Percentiles rank a stretch among this genome's conserved stretches.
These are phyloP conservation scores for Galaxias olidus DNA, from an alignment of 2,797 vertebrate species.

Conservation along the genomic window DNA sequence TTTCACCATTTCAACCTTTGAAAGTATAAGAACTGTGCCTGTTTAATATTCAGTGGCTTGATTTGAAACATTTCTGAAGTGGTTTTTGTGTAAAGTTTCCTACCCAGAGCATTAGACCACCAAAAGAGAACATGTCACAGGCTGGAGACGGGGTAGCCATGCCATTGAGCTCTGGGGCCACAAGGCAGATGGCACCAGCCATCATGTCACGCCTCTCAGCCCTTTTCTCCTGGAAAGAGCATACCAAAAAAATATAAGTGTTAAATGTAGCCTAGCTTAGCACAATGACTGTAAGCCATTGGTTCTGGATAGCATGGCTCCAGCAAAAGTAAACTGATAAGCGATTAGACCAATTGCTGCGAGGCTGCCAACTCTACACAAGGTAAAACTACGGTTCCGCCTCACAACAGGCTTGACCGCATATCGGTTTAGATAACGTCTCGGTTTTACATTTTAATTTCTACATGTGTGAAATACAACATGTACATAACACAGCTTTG, in stretches of 20 bases:
- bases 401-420: too few species aligned
- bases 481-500: too few species aligned
- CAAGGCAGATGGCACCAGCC: slow-evolving; percentile 66
- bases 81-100: background rate
- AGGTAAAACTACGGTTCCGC: too few species aligned
- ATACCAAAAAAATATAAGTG: background rate
- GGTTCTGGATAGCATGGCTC: too few species aligned
- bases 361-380: too few species aligned
- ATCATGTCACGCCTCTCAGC: slow-evolving; percentile 57
- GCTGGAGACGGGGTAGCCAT: slow-evolving; percentile 59
- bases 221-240: slow-evolving; percentile 64
- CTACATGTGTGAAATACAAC: too few species aligned
- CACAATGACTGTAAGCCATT: too few species aligned
- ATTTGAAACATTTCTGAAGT: background rate
- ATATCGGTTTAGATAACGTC: too few species aligned
- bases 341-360: too few species aligned
- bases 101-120: slow-evolving; percentile 77
- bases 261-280: too few species aligned
- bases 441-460: too few species aligned
- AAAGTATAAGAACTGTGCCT: background rate
- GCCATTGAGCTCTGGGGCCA: slow-evolving; percentile 75
- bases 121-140: slow-evolving; percentile 79
- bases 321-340: too few species aligned
- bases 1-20: background rate
- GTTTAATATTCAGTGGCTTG: background rate